These are phyloP conservation scores for Cryptoleucopteryx plumbea DNA, from an alignment of 2,113 vertebrate genomes.

Conservation along the genomic window DNA sequence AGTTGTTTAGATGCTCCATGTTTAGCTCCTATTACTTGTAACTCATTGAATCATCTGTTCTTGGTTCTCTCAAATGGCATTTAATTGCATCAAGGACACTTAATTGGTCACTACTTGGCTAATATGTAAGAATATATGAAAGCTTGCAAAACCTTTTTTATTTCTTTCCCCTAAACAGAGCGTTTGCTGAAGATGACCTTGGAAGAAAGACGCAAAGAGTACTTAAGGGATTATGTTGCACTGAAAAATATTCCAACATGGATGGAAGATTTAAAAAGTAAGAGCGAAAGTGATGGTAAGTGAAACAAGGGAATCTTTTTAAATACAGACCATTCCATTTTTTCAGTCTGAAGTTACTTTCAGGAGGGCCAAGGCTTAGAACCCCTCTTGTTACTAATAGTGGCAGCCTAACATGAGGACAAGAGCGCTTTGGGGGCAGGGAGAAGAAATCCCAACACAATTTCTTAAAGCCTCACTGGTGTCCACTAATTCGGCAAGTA, in stretches of 20 bases:
- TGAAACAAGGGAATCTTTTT: not conserved
- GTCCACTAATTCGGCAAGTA: not conserved
- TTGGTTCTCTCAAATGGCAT: not conserved
- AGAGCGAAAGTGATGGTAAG: constrained; percentile 74
- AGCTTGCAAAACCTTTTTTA: not conserved
- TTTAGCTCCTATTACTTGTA: not conserved
- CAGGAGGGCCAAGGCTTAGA: not conserved
- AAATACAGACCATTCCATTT: not conserved
- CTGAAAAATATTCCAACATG: constrained; percentile 84
- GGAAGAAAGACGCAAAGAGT: constrained; percentile 92
- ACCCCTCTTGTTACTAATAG: not conserved
- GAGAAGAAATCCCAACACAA: not conserved
- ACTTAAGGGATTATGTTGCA: constrained; percentile 76
- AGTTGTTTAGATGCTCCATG: not conserved
- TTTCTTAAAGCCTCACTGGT: not conserved
- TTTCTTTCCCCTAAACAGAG: constrained; percentile 70
- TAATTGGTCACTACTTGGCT: not conserved
- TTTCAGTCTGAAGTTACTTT: not conserved
- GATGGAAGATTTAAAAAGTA: constrained; percentile 79
- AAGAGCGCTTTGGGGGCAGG: accelerated
- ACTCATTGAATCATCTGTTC: not conserved
- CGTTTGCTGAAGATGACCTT: constrained; percentile 85
- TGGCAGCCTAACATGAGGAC: not conserved
- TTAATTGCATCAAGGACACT: not conserved
- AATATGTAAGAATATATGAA: not conserved